Conservation (phyloP, 2,888 invertebrate genomes). For the Diaphora mendica region DNA sequence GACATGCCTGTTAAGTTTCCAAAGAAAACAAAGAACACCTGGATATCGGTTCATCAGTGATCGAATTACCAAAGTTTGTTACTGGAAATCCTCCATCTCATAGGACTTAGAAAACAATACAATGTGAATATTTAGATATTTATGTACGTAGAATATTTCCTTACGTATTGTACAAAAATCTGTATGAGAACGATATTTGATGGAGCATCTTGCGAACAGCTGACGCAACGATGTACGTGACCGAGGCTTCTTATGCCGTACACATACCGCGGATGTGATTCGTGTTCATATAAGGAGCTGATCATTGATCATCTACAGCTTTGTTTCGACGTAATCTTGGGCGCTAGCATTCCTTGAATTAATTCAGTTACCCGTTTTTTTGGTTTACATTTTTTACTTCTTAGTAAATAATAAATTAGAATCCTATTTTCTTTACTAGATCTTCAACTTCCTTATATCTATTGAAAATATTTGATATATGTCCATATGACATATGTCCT, state of each 20-base stretch:
- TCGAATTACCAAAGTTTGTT: neutral
- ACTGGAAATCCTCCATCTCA: neutral
- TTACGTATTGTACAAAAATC: conserved; percentile 34
- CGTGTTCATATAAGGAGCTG: conserved; percentile 5
- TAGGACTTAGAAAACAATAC: neutral
- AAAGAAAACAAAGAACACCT: too few species aligned
- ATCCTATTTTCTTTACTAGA: too few species aligned
- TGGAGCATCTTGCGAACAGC: conserved; percentile 47
- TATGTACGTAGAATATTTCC: conserved; percentile 26
- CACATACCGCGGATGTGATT: conserved; percentile 6
- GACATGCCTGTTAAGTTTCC: too few species aligned
- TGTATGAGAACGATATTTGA: conserved; percentile 49
- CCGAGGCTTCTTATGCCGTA: conserved; percentile 26
- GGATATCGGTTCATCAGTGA: neutral
- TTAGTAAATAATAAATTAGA: too few species aligned
- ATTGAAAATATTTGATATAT: too few species aligned
- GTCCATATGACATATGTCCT: too few species aligned
- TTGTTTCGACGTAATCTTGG: neutral
- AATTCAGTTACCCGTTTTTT: neutral
- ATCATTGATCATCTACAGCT: neutral
- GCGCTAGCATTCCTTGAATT: neutral
- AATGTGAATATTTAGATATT: neutral
- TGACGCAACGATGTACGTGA: conserved; percentile 42
- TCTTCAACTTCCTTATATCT: too few species aligned
- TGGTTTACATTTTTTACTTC: too few species aligned